Conservation (phyloP, 1,140 invertebrate species). For the Octopus sinensis region DNA sequence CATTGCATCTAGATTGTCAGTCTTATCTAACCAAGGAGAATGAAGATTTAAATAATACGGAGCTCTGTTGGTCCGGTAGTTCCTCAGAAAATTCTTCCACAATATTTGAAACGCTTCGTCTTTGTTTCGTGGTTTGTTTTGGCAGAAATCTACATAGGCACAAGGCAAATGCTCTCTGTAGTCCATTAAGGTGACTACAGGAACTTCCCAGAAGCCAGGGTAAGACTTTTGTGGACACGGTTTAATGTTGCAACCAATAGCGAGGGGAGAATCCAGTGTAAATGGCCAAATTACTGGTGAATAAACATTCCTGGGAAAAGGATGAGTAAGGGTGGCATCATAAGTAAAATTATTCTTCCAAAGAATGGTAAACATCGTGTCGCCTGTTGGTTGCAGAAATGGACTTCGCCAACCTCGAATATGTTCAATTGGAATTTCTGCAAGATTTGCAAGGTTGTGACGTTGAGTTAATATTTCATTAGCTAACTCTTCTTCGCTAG, state of each 20-base stretch:
- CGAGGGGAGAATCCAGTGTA: conserved; percentile 39
- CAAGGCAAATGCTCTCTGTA: conserved; percentile 36
- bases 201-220: conserved; percentile 45
- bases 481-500: conserved; percentile 22
- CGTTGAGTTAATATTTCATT: conserved; percentile 29
- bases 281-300: conserved; percentile 42
- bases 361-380: conserved; percentile 36
- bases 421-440: conserved; percentile 36
- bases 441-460: conserved; percentile 28
- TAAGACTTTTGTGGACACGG: conserved; percentile 38
- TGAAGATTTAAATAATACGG: conserved; percentile 46
- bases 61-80: conserved; percentile 38
- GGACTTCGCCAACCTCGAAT: conserved; percentile 42
- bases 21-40: conserved; percentile 36
- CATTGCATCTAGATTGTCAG: conserved; percentile 37
- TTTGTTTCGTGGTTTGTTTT: conserved; percentile 32
- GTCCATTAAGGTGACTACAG: conserved; percentile 43
- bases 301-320: conserved; percentile 34
- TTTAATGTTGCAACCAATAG: conserved; percentile 36
- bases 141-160: conserved; percentile 41
- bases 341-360: conserved; percentile 35
- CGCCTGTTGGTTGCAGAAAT: conserved; percentile 38
- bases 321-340: conserved; percentile 42
- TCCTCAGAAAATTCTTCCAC: conserved; percentile 37
- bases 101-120: conserved; percentile 36